Evolutionary conservation across 2,113 vertebrate genomes (phyloP).

Genomic region (Poeciliopsis occidentalis): DNA sequence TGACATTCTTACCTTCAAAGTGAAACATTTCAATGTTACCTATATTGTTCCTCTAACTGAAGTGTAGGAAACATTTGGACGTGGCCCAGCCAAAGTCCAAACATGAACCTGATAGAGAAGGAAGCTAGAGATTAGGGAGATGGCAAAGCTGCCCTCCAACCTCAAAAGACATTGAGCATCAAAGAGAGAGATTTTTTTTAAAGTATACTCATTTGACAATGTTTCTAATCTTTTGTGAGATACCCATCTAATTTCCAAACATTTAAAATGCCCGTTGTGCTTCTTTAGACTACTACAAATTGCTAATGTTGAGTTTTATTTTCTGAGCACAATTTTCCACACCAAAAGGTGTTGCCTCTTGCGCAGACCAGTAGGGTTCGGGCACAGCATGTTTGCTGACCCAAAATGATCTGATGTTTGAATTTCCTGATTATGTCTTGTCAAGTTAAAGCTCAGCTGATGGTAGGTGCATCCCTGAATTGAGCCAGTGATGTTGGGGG

Average conservation of each 20-base stretch:
- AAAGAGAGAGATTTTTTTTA: not conserved
- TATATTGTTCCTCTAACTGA: not conserved
- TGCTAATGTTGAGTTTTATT: not conserved
- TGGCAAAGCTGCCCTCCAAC: not conserved
- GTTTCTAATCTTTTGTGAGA: not conserved
- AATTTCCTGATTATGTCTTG: not conserved
- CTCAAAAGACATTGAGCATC: not conserved
- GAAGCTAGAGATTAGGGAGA: not conserved
- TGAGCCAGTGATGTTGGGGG: too few relatives aligned
- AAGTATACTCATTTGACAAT: not conserved
- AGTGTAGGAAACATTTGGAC: not conserved
- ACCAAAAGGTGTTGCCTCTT: not conserved
- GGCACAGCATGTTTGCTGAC: not conserved
- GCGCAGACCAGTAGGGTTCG: not conserved
- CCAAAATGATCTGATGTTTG: not conserved
- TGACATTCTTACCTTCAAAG: not conserved
- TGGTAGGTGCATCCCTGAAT: not conserved
- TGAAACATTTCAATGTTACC: not conserved
- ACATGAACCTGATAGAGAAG: not conserved
- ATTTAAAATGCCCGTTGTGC: not conserved
- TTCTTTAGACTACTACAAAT: not conserved
- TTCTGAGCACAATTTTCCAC: not conserved
- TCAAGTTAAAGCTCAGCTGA: not conserved
- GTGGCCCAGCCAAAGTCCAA: not conserved
- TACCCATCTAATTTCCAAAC: too few relatives aligned